Conservation (phyloP, 2,888 invertebrate genomes). For the Lasius platythorax region DNA sequence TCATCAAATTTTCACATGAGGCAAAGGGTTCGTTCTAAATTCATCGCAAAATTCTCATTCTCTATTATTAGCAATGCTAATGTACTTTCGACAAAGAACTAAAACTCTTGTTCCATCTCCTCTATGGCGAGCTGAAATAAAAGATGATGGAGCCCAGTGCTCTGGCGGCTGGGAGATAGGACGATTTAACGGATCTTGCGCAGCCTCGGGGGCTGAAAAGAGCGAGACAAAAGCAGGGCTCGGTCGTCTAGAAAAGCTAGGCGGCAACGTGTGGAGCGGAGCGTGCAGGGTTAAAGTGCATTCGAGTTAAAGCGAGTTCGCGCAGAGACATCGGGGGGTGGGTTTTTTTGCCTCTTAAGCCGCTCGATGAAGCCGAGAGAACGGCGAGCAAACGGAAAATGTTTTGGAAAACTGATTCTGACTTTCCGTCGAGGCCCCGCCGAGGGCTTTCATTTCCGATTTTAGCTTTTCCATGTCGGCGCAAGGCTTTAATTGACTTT, state of each 20-base stretch:
- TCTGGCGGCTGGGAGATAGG: conserved; percentile 34
- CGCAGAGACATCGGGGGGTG: conserved; percentile 26
- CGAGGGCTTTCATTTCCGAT: conserved; percentile 17
- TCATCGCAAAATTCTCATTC: conserved; percentile 13
- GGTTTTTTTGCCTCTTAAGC: conserved; percentile 60
- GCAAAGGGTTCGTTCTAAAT: background rate
- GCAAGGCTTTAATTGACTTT: conserved; percentile 58
- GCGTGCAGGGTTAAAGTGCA: conserved; percentile 53
- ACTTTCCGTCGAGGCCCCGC: conserved; percentile 17
- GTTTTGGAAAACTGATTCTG: conserved; percentile 49
- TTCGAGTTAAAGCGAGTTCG: conserved; percentile 60
- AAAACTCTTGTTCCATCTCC: conserved; percentile 20
- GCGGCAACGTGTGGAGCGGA: background rate
- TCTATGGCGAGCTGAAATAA: conserved; percentile 8
- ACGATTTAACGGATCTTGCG: conserved; percentile 54
- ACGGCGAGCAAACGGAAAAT: conserved; percentile 26
- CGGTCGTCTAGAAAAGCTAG: conserved; percentile 39
- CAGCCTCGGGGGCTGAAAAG: conserved; percentile 38
- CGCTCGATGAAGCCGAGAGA: conserved; percentile 36
- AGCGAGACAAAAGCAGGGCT: conserved; percentile 46
- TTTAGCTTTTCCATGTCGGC: background rate
- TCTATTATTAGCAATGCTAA: conserved; percentile 31
- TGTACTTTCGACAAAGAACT: conserved; percentile 30
- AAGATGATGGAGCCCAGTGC: conserved; percentile 19
- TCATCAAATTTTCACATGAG: background rate